Evolutionary conservation across 2,113 vertebrate species (phyloP), one percentile per base, ranked within the genome.

Genomic region (Miniopterus natalensis): DNA sequence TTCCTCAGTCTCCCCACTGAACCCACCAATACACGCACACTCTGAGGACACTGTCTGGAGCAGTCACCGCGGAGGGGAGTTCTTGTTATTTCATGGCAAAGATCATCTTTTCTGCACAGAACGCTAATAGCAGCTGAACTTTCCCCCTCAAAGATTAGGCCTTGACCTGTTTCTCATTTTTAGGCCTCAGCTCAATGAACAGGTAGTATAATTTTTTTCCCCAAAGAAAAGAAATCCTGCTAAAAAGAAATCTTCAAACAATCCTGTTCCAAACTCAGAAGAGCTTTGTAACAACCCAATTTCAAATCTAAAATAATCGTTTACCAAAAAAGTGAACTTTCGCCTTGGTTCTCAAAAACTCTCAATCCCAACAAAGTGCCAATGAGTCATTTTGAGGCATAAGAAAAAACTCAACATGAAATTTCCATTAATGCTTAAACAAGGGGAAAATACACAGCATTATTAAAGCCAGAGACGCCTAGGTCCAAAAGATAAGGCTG

Each of bases 401-500:
- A 92, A 92, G 0, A 49, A 88, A 21, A 92, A 59, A 31, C 17
- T 92, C 65, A 3, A 47, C 23, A 92, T 2, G 79, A 51, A 71
- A 86, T 47, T 36, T 88, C 78, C 20, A 93, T 31, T 85, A 88
- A 63, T 14, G 51, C 10, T 90, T 40, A 81, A 1, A 20, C 40
- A 95, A 18, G 4, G 21, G 12, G 27, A 81, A 71, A 68, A 88
- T 3, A 3, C 21, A 57, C 4, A 51, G 77, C n/a, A 61, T 93
- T 47, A 95, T 77, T 93, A 88, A 94, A 31, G 63, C 17, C 84
- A 45, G 90, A 78, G 14, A 63, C 57, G 78, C 80, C 77, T 42
- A 40, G 21, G 59, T 70, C 14, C 84, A 77, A 53, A 90, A 95
- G 91, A 91, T 77, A 96, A 95, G 74, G 15, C 51, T 45, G 61